A percentile compares a stretch with the other conserved stretches of the same genome.
phyloP scores from a whole-genome alignment of 2,797 vertebrate species.

The Crossoptilon crossoptilon region DNA sequence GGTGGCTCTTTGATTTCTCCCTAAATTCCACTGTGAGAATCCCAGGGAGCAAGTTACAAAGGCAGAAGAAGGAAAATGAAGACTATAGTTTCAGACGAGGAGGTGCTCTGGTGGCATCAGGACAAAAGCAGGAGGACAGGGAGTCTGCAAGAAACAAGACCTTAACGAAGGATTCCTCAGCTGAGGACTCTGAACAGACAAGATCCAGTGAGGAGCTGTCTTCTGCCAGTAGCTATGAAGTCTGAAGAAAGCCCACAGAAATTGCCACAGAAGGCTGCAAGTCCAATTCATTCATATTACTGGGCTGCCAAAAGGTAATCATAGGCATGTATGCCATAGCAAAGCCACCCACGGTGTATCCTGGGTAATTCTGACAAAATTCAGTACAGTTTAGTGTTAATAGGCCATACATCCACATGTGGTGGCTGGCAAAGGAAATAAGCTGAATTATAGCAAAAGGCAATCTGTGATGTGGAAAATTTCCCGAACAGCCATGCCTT shows the following conservation, averaged over 20 bases:
- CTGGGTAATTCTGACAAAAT: neutral
- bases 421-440: neutral
- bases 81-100: neutral
- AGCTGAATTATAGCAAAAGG: neutral
- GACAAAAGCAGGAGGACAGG: neutral
- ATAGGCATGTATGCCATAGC: neutral
- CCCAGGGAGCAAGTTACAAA: neutral
- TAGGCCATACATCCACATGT: neutral
- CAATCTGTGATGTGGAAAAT: neutral
- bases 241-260: neutral
- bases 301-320: neutral
- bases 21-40: neutral
- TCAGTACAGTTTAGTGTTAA: neutral
- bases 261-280: neutral
- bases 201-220: neutral
- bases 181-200: neutral
- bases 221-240: neutral
- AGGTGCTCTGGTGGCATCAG: neutral
- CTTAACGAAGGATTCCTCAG: neutral
- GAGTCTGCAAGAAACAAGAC: neutral
- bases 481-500: fast-evolving
- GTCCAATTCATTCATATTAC: neutral
- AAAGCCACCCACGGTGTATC: neutral
- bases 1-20: neutral
- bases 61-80: neutral